Percentiles rank a stretch among this genome's conserved stretches.
phyloP scores from a whole-genome alignment of 2,797 vertebrate species.

The Bryconaethiops microstoma region DNA sequence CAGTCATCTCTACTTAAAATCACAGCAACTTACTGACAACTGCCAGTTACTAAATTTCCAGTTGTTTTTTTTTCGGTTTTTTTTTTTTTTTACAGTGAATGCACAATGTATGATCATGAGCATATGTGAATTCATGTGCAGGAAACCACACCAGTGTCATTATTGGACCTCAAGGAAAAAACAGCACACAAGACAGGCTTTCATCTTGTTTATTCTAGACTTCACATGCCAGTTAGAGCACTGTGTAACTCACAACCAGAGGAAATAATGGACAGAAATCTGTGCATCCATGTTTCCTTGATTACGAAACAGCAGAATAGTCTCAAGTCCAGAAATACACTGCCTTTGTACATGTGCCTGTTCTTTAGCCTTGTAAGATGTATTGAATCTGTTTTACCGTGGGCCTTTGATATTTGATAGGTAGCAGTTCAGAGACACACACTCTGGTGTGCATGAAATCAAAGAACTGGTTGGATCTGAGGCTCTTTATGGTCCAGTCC shows the following conservation, averaged over 20 bases:
- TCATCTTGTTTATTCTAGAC: too few relatives aligned
- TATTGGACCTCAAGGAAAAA: too few relatives aligned
- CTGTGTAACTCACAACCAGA: constrained; percentile 11
- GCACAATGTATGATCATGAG: too few relatives aligned
- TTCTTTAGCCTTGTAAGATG: constrained; percentile 31
- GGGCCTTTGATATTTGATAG: constrained; percentile 47
- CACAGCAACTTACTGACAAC: too few relatives aligned
- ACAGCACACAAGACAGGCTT: too few relatives aligned
- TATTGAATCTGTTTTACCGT: constrained; percentile 28
- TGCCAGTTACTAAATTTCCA: too few relatives aligned
- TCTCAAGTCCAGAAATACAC: constrained; percentile 2
- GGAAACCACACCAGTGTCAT: too few relatives aligned
- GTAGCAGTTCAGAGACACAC: constrained; percentile 21
- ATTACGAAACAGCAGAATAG: background rate
- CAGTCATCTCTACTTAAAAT: too few relatives aligned
- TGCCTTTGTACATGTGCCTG: constrained; percentile 24
- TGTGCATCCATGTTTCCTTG: constrained; percentile 18
- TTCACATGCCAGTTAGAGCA: background rate
- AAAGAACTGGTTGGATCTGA: constrained; percentile 21
- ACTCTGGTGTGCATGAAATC: constrained; percentile 21
- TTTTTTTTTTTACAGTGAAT: too few relatives aligned
- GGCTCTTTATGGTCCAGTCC: constrained; percentile 3
- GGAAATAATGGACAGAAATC: constrained; percentile 22
- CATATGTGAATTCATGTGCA: too few relatives aligned
- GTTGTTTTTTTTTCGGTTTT: too few relatives aligned